Evolutionary conservation across 1,140 invertebrate species (phyloP), one percentile per base, ranked within the genome.

Genomic region (Chironomus tepperi): DNA sequence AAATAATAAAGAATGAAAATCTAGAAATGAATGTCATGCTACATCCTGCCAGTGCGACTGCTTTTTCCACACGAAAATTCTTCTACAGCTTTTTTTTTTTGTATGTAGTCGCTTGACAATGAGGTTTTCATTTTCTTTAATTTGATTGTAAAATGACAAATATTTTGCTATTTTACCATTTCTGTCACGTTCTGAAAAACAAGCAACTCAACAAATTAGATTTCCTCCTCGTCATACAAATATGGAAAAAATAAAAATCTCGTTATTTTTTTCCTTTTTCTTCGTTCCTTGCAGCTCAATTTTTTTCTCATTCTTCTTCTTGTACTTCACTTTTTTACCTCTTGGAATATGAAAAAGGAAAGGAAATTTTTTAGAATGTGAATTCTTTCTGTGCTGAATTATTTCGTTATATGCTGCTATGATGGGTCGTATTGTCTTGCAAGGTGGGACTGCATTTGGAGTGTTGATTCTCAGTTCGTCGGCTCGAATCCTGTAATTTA

Each of bases 121-220:
- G 47, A 70, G 65, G 65, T 70, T 70, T 70, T 70, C 65, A 70
- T 70, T 70, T 70, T 70, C 65, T 70, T 70, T 70, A 70, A 70
- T 70, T 70, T 70, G 65, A 70, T 70, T 70, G 65, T 70, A 70
- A 70, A 70, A 70, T 70, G 65, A 70, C 65, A 70, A 70, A 70
- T 70, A 70, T 70, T 70, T 70, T 70, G 65, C 65, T 70, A 70
- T 70, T 70, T 70, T 70, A 21, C 65, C 16, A 70, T 70, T 70
- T 70, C 65, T 70, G 65, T 70, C 65, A 70, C 65, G 65, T 70
- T 21, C 16, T 70, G 16, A 70, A 70, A 70, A 70, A 70, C 65
- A 70, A 70, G 65, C 65, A 70, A 70, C 65, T 70, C 65, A 70
- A 70, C 65, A 70, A 70, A 70, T 70, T 70, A 70, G 65, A 70